Conservation (phyloP, 2,888 invertebrate species). For the Cistogaster globosa region DNA sequence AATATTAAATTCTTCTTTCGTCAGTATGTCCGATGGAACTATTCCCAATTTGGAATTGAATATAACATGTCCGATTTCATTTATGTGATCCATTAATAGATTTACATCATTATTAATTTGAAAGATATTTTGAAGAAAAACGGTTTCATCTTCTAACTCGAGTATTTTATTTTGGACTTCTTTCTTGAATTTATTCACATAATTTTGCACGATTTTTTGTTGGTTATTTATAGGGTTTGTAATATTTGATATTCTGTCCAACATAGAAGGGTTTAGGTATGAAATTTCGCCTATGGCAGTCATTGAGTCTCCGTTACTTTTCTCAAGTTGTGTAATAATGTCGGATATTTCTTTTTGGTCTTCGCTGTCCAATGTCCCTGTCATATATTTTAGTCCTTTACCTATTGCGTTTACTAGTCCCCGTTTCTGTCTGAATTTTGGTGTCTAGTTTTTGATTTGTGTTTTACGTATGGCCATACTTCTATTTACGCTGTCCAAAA, state of each 20-base stretch:
- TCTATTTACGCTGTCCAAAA: not conserved
- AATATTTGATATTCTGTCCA: not conserved
- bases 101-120: constrained; percentile 2
- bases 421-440: no score
- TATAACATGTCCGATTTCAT: not conserved
- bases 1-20: constrained; percentile 15
- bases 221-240: not conserved
- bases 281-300: not conserved
- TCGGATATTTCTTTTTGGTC: constrained; percentile 48
- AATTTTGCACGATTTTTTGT: not conserved
- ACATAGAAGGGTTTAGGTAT: not conserved
- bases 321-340: not conserved
- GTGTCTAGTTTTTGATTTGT: no score
- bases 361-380: constrained; percentile 68
- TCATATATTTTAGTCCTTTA: constrained; percentile 62
- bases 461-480: constrained; percentile 23
- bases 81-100: not conserved
- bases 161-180: no score
- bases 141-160: not conserved
- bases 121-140: not conserved
- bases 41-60: not conserved
- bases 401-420: constrained; percentile 60
- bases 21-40: constrained; percentile 6
- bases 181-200: no score
- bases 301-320: not conserved